Base-by-base conservation (phyloP, 2,888 invertebrate genomes). In the Dinocampus coccinellae region DNA sequence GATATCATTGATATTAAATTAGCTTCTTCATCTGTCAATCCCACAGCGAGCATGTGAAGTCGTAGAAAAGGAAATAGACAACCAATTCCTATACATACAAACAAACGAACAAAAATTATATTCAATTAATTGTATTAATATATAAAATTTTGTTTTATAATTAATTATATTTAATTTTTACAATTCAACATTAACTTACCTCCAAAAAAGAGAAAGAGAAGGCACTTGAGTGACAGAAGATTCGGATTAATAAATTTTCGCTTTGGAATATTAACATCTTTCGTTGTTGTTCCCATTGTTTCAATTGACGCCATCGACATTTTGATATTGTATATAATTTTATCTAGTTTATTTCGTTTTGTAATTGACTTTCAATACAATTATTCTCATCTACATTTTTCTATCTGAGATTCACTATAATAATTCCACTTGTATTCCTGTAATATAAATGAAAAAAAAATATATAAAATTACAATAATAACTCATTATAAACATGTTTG, bases 11-110 rank as follows among this genome's bases (percentile, higher is more conserved):
- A 95, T 80, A 97, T 92, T 70, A 93, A 90, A 22, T 94, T 91
- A 36, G 93, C 92, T 86, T 97, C 95, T 66, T 92, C 91, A 75
- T 91, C 89, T 66, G 92, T 92, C 77, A 97, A 87, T 0, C 96
- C 96, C 75, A 93, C 89, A 73, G 90, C 89, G 75, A 90, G 88
- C 93, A 95, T 94, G 88, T 94, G 95, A 72, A 93, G 89, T 20
- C 94, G 92, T 75, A 97, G 92, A 88, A 95, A 94, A 7, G 96
- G 94, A 81, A 94, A 92, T 75, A 97, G 90, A 80, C 94, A 93
- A 77, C 95, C 95, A 81, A 96, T 89, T 78, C 94, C 96, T 96
- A 88, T 13, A n/a, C n/a, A n/a, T 68, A 81, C 3, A 65, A 33
- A 47, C 16, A 47, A 47, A 42, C 34, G 60, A 22, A 29, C 10